A percentile compares a stretch with the other conserved stretches of the same genome.
phyloP scores from a whole-genome alignment of 2,113 vertebrate genomes.

The Copsychus sechellarum region DNA sequence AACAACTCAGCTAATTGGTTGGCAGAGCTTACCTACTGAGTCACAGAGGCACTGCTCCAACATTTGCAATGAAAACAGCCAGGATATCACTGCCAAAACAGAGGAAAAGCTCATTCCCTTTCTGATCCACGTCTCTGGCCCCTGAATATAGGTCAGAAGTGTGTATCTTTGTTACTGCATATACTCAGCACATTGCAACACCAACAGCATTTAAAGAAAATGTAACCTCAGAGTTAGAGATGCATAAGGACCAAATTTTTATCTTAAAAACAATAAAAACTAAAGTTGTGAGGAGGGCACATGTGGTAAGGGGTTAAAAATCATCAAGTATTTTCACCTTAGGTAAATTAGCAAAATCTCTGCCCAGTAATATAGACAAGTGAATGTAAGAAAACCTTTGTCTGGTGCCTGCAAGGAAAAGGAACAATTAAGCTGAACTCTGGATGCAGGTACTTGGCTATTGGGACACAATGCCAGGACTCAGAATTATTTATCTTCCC shows the following conservation, averaged over 20 bases:
- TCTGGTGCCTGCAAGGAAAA: neutral
- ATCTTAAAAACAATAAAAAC: neutral
- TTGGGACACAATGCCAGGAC: neutral
- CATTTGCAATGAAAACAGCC: neutral
- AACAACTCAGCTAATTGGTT: neutral
- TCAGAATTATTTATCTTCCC: neutral
- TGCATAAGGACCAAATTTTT: neutral
- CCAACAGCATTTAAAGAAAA: neutral
- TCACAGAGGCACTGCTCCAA: neutral
- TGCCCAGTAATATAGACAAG: neutral
- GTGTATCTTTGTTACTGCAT: neutral
- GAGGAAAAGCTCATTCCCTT: neutral
- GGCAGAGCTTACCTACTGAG: neutral
- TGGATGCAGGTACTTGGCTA: neutral
- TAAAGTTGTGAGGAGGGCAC: neutral
- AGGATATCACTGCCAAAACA: neutral
- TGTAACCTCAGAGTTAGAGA: neutral
- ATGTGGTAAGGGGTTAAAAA: neutral
- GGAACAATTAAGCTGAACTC: neutral
- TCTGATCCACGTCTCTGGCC: neutral
- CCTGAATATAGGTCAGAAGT: neutral
- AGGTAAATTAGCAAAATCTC: neutral
- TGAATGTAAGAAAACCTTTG: neutral
- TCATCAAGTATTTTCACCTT: neutral
- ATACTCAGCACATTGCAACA: neutral